phyloP scores from a whole-genome alignment of 2,888 invertebrate genomes.

The Lasioglossum malachurum region DNA sequence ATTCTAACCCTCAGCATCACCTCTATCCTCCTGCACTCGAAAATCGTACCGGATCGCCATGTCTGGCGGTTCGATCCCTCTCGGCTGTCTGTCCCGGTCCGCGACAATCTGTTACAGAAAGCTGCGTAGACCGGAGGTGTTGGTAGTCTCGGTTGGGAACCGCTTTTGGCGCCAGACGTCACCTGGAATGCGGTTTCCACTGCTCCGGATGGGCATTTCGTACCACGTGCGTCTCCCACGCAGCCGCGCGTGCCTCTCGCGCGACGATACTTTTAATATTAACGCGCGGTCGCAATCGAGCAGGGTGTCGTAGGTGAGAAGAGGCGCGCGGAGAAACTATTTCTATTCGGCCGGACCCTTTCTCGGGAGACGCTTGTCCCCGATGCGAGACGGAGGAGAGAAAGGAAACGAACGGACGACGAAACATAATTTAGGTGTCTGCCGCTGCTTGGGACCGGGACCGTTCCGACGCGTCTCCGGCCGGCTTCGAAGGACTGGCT shows the following conservation, averaged over 20 bases:
- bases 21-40: too few relatives aligned
- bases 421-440: slow-evolving; percentile 64
- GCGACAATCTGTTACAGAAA: neutral
- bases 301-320: slow-evolving; percentile 9
- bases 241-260: slow-evolving; percentile 67
- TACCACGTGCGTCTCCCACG: slow-evolving; percentile 77
- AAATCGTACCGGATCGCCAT: too few relatives aligned
- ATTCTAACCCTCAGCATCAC: too few relatives aligned
- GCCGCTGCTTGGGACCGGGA: slow-evolving; percentile 23
- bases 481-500: slow-evolving; percentile 49
- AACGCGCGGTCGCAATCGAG: slow-evolving; percentile 13
- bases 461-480: slow-evolving; percentile 33
- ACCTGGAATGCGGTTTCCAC: slow-evolving; percentile 80
- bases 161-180: slow-evolving; percentile 81
- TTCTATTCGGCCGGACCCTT: neutral
- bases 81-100: too few relatives aligned
- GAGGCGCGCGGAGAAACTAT: slow-evolving; percentile 5
- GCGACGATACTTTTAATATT: slow-evolving; percentile 49
- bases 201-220: slow-evolving; percentile 71
- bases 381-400: slow-evolving; percentile 11
- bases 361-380: neutral
- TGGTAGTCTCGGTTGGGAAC: slow-evolving; percentile 72
- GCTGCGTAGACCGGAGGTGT: neutral
- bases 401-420: slow-evolving; percentile 45
- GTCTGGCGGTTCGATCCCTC: neutral